Percentiles rank a stretch among this genome's conserved stretches.
These are phyloP conservation scores for Pollenia labialis DNA, from an alignment of 2,888 invertebrate species.

Conservation along the genomic window DNA sequence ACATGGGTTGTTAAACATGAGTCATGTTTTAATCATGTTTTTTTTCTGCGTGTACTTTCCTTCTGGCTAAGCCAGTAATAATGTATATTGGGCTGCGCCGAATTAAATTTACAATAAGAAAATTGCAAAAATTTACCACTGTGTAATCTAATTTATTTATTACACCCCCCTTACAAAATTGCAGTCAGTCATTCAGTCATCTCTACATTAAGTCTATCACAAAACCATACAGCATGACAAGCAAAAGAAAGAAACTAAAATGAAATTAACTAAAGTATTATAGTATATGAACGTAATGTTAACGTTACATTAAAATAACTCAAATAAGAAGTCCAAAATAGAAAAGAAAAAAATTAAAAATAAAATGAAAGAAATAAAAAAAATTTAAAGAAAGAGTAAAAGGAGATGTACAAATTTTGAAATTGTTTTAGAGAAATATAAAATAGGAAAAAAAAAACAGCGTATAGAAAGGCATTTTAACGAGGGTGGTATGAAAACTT, in stretches of 20 bases:
- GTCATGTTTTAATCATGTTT: too few relatives aligned
- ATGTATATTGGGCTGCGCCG: too few relatives aligned
- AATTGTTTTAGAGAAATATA: constrained; percentile 24
- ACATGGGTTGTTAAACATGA: too few relatives aligned
- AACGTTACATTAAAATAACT: constrained; percentile 63
- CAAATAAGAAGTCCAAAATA: constrained; percentile 56
- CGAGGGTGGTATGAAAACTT: neutral
- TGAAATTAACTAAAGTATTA: constrained; percentile 64
- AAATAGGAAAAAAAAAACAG: neutral
- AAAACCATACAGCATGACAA: constrained; percentile 64
- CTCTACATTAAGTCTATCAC: constrained; percentile 66
- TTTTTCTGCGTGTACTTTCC: too few relatives aligned
- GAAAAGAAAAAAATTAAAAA: constrained; percentile 24
- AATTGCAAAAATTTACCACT: too few relatives aligned
- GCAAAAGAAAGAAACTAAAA: constrained; percentile 35
- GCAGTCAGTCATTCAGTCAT: constrained; percentile 58
- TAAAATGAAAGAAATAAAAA: constrained; percentile 2
- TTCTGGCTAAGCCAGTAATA: too few relatives aligned
- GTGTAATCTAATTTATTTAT: constrained; percentile 38
- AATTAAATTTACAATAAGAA: too few relatives aligned
- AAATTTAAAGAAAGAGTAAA: constrained; percentile 15
- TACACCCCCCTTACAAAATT: constrained; percentile 29
- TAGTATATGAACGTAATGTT: constrained; percentile 58
- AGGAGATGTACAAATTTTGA: constrained; percentile 19
- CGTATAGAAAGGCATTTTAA: constrained; percentile 8